Conservation (phyloP, 2,113 vertebrate species). For the Pseudolaguvia tuberculata region DNA sequence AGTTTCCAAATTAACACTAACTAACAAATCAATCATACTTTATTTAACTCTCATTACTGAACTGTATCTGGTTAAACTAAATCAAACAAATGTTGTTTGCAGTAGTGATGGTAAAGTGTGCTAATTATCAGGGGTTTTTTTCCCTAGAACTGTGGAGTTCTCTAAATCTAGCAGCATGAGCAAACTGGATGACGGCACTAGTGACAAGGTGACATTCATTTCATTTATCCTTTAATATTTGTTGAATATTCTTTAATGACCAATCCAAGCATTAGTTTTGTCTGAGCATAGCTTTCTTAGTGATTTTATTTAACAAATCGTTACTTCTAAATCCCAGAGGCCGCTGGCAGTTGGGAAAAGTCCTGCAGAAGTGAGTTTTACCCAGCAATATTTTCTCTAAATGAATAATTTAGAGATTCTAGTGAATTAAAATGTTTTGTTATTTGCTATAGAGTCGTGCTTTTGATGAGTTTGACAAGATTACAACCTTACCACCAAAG, state of each 20-base stretch:
- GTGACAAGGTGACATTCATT: slow-evolving; percentile 67
- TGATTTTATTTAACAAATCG: background rate
- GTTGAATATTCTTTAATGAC: too few species aligned
- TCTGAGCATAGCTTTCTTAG: background rate
- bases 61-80: background rate
- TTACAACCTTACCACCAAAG: slow-evolving; percentile 74
- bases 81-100: background rate
- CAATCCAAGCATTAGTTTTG: background rate
- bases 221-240: too few species aligned
- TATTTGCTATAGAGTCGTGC: slow-evolving; percentile 67
- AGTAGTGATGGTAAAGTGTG: too few species aligned
- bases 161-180: slow-evolving; percentile 74
- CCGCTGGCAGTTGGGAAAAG: slow-evolving; percentile 52
- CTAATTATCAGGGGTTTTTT: slow-evolving; percentile 7
- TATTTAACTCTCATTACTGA: background rate
- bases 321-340: slow-evolving; percentile 16
- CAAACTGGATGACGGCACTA: slow-evolving; percentile 69
- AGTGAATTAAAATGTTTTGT: background rate
- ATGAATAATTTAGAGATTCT: background rate
- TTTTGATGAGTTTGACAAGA: slow-evolving; percentile 60
- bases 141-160: slow-evolving; percentile 61
- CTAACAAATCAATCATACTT: background rate
- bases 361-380: slow-evolving; percentile 64
- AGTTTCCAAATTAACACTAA: background rate
- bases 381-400: background rate